Evolutionary conservation across 2,888 invertebrate species (phyloP).

Genomic region (Muschampia plurimacula): DNA sequence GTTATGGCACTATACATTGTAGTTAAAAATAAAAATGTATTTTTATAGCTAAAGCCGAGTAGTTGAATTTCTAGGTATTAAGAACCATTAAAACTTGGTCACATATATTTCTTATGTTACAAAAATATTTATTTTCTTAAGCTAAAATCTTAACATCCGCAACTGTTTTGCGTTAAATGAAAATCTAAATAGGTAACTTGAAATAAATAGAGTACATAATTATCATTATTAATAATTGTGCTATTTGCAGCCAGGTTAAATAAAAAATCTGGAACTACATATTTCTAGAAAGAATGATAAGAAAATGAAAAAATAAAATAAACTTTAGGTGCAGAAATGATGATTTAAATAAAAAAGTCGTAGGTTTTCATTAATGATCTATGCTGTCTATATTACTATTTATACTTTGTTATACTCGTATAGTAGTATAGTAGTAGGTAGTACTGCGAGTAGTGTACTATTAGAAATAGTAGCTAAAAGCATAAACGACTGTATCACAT

Average conservation of each 20-base stretch:
- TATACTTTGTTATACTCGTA: neutral
- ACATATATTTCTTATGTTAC: conserved; percentile 58
- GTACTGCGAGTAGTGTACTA: neutral
- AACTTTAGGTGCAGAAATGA: no score
- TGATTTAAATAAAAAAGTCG: no score
- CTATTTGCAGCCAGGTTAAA: neutral
- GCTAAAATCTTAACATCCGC: conserved; percentile 46
- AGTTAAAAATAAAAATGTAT: conserved; percentile 35
- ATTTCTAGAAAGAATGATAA: neutral
- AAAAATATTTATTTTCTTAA: conserved; percentile 77
- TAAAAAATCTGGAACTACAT: neutral
- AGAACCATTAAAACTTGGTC: conserved; percentile 72
- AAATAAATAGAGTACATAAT: neutral
- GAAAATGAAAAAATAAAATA: no score
- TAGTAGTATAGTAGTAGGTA: neutral
- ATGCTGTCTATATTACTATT: neutral
- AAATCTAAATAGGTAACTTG: conserved; percentile 7
- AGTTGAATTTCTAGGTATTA: conserved; percentile 31
- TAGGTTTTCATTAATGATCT: neutral
- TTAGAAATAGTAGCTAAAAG: neutral
- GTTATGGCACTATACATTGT: conserved; percentile 66
- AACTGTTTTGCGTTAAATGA: conserved; percentile 53
- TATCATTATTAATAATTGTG: neutral
- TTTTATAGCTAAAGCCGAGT: conserved; percentile 30
- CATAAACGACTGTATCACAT: neutral